Base-by-base conservation (phyloP, 2,113 vertebrate genomes). In the Triplophysa rosa region DNA sequence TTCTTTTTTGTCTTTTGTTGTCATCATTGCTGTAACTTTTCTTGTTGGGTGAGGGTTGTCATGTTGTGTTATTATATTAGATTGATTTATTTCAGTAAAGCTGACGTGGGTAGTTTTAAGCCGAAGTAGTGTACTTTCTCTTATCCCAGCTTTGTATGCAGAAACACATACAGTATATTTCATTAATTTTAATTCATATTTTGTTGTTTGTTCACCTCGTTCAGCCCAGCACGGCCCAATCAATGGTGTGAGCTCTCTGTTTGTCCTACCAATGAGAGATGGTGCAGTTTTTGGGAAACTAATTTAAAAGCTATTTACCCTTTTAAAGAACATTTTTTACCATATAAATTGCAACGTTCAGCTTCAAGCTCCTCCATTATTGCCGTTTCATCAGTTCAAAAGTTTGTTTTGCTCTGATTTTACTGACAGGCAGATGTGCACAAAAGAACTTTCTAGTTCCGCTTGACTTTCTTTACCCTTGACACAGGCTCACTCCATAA, bases 401-500 rank as follows among this genome's bases (percentile, higher is more conserved):
- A 72, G 45, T 59, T 72, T 26, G 21, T 69, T 70, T 56, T 58
- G 3, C 14, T 78, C 33, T 0, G 7, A 10, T 63, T 70, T 54
- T 63, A 13, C 37, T 49, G 67, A 21, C 54, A 42, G 17, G 52
- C 54, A 56, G 14, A 54, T 56, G 16, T 10, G 66, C n/a, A 33
- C n/a, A 33, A 19, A 70, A 72, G 47, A 54, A 80, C 66, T 29
- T 37, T 67, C 58, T 62, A 59, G 23, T 76, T 47, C 42, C 5
- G 65, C 17, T 56, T 75, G 71, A 83, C 77, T 68, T 83, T 73
- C 65, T 79, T 74, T 63, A 29, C 77, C 77, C 72, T 74, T 74
- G 65, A 83, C 75, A 67, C 16, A 33, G 58, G 70, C 64, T 67
- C 77, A 83, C 82, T 83, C 69, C 74, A 83, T 83, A 83, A 83